A percentile compares a stretch with the other conserved stretches of the same genome.
Conservation (phyloP, 2,113 vertebrate species). For the Gymnobelideus leadbeateri region DNA sequence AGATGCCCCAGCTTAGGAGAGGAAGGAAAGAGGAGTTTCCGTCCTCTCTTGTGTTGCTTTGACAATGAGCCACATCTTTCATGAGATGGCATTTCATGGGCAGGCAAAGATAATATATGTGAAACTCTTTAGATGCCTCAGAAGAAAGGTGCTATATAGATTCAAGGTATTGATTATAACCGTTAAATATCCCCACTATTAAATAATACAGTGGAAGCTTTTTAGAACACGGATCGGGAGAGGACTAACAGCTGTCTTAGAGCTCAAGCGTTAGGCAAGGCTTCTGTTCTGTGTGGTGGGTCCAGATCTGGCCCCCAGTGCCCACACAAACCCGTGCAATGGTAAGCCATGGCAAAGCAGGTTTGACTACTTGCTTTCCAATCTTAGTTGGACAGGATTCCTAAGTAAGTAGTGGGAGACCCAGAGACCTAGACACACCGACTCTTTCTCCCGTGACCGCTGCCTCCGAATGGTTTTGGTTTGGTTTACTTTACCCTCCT, state of each 20-base stretch:
- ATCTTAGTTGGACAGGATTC: neutral
- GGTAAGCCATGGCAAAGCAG: neutral
- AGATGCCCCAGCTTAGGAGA: neutral
- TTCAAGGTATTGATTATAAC: neutral
- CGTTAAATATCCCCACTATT: neutral
- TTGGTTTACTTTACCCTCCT: conserved; percentile 86
- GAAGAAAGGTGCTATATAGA: neutral
- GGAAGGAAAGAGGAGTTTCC: neutral
- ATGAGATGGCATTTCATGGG: neutral
- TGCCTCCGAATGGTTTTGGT: conserved; percentile 24
- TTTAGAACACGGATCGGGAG: neutral
- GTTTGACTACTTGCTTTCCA: neutral
- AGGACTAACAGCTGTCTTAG: neutral
- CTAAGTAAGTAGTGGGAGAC: conserved; percentile 26
- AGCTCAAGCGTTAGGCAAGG: neutral
- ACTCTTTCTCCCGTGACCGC: conserved; percentile 4
- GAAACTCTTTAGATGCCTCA: neutral
- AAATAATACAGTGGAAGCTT: neutral
- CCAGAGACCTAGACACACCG: conserved; percentile 39
- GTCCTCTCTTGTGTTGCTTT: neutral
- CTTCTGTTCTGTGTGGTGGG: neutral
- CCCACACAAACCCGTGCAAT: fast-evolving
- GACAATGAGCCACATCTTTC: neutral
- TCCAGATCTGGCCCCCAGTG: no score
- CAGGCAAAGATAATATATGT: neutral